These are phyloP conservation scores for Cebidichthys violaceus DNA, from an alignment of 2,113 vertebrate genomes.

Conservation along the genomic window DNA sequence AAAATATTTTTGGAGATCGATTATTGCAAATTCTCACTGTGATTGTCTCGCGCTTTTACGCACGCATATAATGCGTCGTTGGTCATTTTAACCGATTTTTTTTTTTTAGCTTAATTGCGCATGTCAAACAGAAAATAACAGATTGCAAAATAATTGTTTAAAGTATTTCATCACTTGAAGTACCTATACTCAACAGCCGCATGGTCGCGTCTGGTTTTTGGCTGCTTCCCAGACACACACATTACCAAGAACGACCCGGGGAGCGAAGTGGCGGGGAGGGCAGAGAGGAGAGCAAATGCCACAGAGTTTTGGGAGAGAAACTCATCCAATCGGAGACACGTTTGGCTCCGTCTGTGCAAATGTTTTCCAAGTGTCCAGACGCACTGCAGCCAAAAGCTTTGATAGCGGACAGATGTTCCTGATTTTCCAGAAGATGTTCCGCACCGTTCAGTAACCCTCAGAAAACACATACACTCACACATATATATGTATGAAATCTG, in stretches of 20 bases:
- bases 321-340: slow-evolving; percentile 57
- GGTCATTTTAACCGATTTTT: not conserved
- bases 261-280: slow-evolving; percentile 14
- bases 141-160: not conserved
- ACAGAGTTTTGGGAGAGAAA: slow-evolving; percentile 55
- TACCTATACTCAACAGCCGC: slow-evolving; percentile 8
- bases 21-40: not conserved
- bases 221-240: slow-evolving; percentile 44
- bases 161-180: slow-evolving; percentile 31
- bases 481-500: not conserved
- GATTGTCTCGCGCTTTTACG: slow-evolving; percentile 35
- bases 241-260: slow-evolving; percentile 44
- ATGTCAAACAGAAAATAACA: not conserved
- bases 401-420: slow-evolving; percentile 81
- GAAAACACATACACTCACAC: not conserved
- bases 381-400: slow-evolving; percentile 69
- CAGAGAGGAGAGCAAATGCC: slow-evolving; percentile 48
- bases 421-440: slow-evolving; percentile 72
- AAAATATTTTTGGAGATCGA: not conserved
- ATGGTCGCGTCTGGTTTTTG: slow-evolving; percentile 33
- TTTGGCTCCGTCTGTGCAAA: slow-evolving; percentile 78
- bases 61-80: not conserved
- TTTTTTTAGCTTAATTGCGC: not conserved
- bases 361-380: slow-evolving; percentile 80
- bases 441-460: slow-evolving; percentile 47